Evolutionary conservation across 1,140 invertebrate species (phyloP).

Genomic region (Thereuonema tuberculata): DNA sequence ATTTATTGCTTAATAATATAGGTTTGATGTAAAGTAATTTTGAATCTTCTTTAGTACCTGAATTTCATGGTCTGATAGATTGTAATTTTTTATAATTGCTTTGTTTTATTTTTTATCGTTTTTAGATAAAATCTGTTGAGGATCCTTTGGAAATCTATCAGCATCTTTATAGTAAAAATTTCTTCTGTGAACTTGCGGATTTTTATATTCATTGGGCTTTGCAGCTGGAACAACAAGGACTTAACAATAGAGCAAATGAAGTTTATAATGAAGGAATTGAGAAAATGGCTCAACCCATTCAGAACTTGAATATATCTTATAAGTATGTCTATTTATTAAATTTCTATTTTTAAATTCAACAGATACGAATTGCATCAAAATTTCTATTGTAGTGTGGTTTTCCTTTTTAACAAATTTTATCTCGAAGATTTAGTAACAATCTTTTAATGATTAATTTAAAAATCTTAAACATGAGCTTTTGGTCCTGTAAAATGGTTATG

Average conservation of each 20-base stretch:
- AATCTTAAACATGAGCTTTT: too few relatives aligned
- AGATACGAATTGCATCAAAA: too few relatives aligned
- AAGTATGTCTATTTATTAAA: constrained; percentile 3
- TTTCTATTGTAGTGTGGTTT: too few relatives aligned
- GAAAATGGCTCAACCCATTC: constrained; percentile 21
- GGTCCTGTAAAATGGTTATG: too few relatives aligned
- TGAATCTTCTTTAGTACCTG: too few relatives aligned
- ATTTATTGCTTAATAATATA: too few relatives aligned
- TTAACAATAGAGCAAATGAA: constrained; percentile 27
- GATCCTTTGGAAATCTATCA: constrained; percentile 27
- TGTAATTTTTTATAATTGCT: too few relatives aligned
- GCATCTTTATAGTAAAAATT: constrained; percentile 26
- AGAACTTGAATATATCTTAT: background rate
- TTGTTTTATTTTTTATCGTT: background rate
- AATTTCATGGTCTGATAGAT: too few relatives aligned
- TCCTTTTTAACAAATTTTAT: too few relatives aligned
- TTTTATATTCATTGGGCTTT: constrained; percentile 30
- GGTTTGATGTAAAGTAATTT: too few relatives aligned
- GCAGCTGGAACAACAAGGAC: constrained; percentile 23
- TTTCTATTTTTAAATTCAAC: background rate
- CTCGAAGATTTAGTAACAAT: too few relatives aligned
- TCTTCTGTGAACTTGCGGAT: constrained; percentile 23
- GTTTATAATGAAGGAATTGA: constrained; percentile 25
- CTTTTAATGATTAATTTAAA: too few relatives aligned
- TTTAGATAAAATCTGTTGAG: constrained; percentile 6